These are phyloP conservation scores for Aurelia aurita DNA, from an alignment of 30 jellyfish, hydroid and myxozoan species.

Conservation along the genomic window DNA sequence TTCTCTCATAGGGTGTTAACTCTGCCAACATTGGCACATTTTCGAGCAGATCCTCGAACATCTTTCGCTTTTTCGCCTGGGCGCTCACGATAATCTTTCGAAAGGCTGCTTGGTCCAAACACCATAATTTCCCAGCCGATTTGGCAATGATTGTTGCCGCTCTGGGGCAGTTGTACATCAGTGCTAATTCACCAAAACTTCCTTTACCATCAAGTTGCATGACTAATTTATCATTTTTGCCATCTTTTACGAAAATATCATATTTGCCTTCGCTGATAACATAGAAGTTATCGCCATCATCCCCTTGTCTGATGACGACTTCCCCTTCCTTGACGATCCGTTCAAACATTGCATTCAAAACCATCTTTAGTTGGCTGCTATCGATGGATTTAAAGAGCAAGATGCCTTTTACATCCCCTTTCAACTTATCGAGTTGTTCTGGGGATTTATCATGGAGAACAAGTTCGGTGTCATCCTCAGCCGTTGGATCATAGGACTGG, in stretches of 20 bases:
- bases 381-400: slow-evolving; percentile 86
- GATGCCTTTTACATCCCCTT: slow-evolving; percentile 88
- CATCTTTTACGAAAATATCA: slow-evolving; percentile 80
- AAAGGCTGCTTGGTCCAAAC: slow-evolving; percentile 93
- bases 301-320: slow-evolving; percentile 91
- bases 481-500: slow-evolving; percentile 96
- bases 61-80: slow-evolving; percentile 83
- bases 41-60: slow-evolving; percentile 87
- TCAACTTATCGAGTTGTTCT: slow-evolving; percentile 76
- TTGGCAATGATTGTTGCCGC: slow-evolving; percentile 94
- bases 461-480: slow-evolving; percentile 82
- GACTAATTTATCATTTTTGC: slow-evolving; percentile 77
- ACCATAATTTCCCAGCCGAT: slow-evolving; percentile 91
- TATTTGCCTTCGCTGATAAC: slow-evolving; percentile 91
- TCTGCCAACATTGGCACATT: slow-evolving; percentile 89
- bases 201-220: slow-evolving; percentile 91
- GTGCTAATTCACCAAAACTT: slow-evolving; percentile 94
- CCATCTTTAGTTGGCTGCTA: slow-evolving; percentile 73
- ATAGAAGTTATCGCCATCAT: slow-evolving; percentile 97
- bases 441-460: slow-evolving; percentile 79
- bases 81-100: slow-evolving; percentile 90
- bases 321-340: slow-evolving; percentile 87
- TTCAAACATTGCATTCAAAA: slow-evolving; percentile 92
- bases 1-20: slow-evolving; percentile 87
- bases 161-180: slow-evolving; percentile 96